Percentiles rank a stretch among this genome's conserved stretches.
Evolutionary conservation across 2,888 invertebrate species (phyloP).

Genomic region (Hydraecia micacea): DNA sequence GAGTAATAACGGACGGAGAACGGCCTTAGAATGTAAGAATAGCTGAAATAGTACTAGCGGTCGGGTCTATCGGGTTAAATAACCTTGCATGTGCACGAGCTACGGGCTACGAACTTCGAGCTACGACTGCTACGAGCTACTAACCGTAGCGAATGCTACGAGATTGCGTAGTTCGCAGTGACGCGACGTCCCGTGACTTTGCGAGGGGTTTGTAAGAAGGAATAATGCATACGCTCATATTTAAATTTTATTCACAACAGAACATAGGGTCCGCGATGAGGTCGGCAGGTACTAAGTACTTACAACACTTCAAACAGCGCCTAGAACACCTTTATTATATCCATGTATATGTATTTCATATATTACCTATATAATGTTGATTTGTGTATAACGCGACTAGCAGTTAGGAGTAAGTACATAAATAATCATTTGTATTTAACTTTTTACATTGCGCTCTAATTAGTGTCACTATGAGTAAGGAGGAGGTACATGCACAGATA

Average conservation of each 20-base stretch:
- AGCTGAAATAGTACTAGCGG: neutral
- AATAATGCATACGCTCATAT: conserved; percentile 70
- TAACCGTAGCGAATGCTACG: conserved; percentile 4
- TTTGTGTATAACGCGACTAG: conserved; percentile 60
- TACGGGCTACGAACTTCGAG: neutral
- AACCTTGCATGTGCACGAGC: neutral
- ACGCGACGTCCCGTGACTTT: neutral
- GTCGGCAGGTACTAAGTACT: conserved; percentile 69
- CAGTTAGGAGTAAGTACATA: conserved; percentile 50
- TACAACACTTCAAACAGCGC: conserved; percentile 57
- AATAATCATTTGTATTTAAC: conserved; percentile 53
- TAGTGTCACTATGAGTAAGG: conserved; percentile 15
- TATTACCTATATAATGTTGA: conserved; percentile 49
- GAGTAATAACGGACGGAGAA: neutral
- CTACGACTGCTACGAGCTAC: neutral
- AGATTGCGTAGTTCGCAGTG: neutral
- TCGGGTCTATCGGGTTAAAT: neutral
- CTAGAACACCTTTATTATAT: conserved; percentile 51
- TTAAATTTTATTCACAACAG: conserved; percentile 85
- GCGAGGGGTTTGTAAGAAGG: conserved; percentile 41
- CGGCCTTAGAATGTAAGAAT: neutral
- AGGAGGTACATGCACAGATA: conserved; percentile 11
- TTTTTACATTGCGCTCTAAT: conserved; percentile 55
- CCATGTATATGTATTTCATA: conserved; percentile 48
- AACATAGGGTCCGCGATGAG: conserved; percentile 77